A percentile compares a stretch with the other conserved stretches of the same genome.
Conservation (phyloP, 2,888 invertebrate genomes). For the Epistrophe grossulariae region DNA sequence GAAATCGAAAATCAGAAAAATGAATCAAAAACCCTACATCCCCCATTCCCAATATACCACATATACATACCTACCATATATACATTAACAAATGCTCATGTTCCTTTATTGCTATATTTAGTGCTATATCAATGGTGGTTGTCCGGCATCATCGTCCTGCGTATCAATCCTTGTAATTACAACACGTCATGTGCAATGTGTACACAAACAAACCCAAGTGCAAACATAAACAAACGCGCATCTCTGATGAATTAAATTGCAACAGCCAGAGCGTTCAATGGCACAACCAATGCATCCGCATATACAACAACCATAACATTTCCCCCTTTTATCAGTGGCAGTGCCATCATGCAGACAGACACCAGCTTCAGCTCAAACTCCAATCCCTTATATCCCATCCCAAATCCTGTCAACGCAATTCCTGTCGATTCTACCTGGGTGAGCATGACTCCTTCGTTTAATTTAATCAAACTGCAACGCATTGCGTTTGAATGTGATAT, state of each 20-base stretch:
- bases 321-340: slow-evolving; percentile 5
- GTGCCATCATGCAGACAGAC: slow-evolving; percentile 7
- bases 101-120: slow-evolving; percentile 11
- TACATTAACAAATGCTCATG: slow-evolving; percentile 6
- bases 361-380: background rate
- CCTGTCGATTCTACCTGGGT: slow-evolving; percentile 64
- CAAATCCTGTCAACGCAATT: slow-evolving; percentile 66
- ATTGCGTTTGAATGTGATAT: slow-evolving; percentile 32
- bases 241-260: slow-evolving; percentile 57
- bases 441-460: slow-evolving; percentile 62
- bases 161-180: slow-evolving; percentile 75
- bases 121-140: background rate
- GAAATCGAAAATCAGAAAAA: slow-evolving; percentile 22
- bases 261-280: slow-evolving; percentile 16
- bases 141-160: slow-evolving; percentile 12
- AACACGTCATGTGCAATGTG: slow-evolving; percentile 76
- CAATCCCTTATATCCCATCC: slow-evolving; percentile 25
- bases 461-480: slow-evolving; percentile 74
- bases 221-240: slow-evolving; percentile 75
- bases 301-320: background rate
- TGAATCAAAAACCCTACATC: background rate
- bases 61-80: background rate
- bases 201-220: slow-evolving; percentile 73
- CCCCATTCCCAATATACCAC: background rate
- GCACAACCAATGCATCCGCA: background rate